phyloP scores from a whole-genome alignment of 2,113 vertebrate species.

The Lasiurus cinereus region DNA sequence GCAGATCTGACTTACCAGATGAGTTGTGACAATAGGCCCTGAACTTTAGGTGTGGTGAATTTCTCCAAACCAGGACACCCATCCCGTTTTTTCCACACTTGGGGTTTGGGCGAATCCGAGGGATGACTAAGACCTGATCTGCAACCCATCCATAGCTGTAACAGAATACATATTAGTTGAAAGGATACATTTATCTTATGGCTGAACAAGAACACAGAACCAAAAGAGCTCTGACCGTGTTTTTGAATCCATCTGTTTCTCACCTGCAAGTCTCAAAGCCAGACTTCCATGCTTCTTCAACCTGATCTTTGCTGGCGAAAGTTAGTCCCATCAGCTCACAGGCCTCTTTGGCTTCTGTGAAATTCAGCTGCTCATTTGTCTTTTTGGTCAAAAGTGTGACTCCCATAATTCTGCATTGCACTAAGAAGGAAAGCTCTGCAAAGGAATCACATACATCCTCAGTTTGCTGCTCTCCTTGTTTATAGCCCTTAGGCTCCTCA shows the following conservation, averaged over 20 bases:
- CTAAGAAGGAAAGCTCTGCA: constrained; percentile 83
- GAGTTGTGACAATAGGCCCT: constrained; percentile 93
- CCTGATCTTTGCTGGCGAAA: constrained; percentile 90
- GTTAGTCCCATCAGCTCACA: constrained; percentile 87
- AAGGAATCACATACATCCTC: constrained; percentile 73
- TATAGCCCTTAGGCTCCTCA: not conserved
- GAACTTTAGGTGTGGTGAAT: not conserved
- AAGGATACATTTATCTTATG: not conserved
- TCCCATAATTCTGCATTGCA: constrained; percentile 88
- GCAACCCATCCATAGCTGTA: constrained; percentile 94
- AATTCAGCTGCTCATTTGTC: constrained; percentile 84
- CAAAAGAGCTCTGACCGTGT: not conserved
- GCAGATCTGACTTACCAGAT: constrained; percentile 89
- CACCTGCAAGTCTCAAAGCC: constrained; percentile 96
- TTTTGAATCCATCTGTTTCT: not conserved
- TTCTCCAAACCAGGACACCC: constrained; percentile 90
- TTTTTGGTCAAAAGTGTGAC: constrained; percentile 86
- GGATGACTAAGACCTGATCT: constrained; percentile 90
- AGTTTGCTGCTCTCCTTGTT: not conserved
- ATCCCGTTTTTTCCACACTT: constrained; percentile 89
- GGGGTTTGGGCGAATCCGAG: constrained; percentile 87
- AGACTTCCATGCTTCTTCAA: constrained; percentile 85
- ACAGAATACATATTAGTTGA: constrained; percentile 70
- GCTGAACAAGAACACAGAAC: not conserved
- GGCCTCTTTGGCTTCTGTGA: constrained; percentile 87